phyloP scores from a whole-genome alignment of 1,140 invertebrate genomes.

The Marisa cornuarietis region DNA sequence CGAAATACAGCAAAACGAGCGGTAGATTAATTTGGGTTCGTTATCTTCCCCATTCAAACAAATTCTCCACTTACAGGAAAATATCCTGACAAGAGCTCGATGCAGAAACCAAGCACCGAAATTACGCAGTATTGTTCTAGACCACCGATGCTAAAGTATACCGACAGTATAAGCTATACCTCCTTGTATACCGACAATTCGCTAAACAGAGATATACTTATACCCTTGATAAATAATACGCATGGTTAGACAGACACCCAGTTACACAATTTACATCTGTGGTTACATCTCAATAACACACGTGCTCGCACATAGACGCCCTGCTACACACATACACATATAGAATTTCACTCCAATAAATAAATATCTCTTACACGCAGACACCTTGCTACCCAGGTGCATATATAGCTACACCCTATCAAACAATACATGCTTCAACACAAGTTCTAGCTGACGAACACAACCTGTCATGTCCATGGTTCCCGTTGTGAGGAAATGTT shows the following conservation, averaged over 20 bases:
- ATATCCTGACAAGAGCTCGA: too few relatives aligned
- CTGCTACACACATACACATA: neutral
- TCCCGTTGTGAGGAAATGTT: constrained; percentile 11
- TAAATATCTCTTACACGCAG: neutral
- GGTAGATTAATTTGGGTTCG: too few relatives aligned
- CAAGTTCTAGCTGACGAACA: neutral
- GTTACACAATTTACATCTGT: neutral
- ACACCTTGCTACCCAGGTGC: neutral
- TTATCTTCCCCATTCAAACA: too few relatives aligned
- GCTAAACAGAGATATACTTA: neutral
- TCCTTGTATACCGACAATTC: too few relatives aligned
- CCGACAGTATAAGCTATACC: too few relatives aligned
- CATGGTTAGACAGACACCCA: neutral
- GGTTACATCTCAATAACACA: neutral
- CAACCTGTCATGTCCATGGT: constrained; percentile 12
- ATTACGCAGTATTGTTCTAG: too few relatives aligned
- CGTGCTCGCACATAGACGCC: neutral
- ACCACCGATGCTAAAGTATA: too few relatives aligned
- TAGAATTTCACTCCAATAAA: neutral
- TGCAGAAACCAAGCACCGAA: too few relatives aligned
- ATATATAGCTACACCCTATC: neutral
- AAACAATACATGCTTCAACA: neutral
- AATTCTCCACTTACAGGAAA: too few relatives aligned
- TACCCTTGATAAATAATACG: neutral
- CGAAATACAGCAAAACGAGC: neutral